Evolutionary conservation across 2,113 vertebrate species (phyloP), one percentile per base, ranked within the genome.

Genomic region (Prietella phreatophila): DNA sequence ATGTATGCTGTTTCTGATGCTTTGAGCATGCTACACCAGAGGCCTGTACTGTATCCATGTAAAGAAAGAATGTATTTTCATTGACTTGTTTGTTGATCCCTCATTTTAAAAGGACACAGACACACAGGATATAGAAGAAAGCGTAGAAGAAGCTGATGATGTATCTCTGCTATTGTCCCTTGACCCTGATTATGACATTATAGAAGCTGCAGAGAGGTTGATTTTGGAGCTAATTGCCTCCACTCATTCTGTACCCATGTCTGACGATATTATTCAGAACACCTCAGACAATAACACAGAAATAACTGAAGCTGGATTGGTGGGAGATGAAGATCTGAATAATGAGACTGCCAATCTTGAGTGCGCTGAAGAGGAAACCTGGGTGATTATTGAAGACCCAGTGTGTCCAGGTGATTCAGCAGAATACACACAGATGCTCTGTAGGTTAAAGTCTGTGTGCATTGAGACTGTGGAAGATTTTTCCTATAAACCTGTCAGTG

Each of bases 361-460:
- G 25, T 20, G 19, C 14, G 5, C 3, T 13, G 60, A 78, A 50
- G 89, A 89, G 15, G 86, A 88, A 33, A 85, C 65, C 47, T 88
- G 89, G 89, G 78, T 78, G 58, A 25, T 90, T 22, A 88, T 83
- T n/a, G 83, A 82, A 22, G 58, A 76, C 7, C 83, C 78, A 22
- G 20, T 9, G 25, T 22, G 7, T 58, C 14, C 65, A 42, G 17
- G 6, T 50, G 19, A 79, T 69, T 79, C 63, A 33, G 56, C 8
- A 56, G 71, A 84, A 84, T 84, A 30, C 11, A 2, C 79, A 4
- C 71, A 81, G n/a, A 58, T 92, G 61, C 58, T 86, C n/a, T 47
- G n/a, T 22, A 39, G 69, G n/a, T 8, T 93, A 83, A 88, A 88
- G 82, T 89, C 86, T 6, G 85, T 71, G 5, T 93, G 92, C 58